Evolutionary conservation across 2,113 vertebrate genomes (phyloP).

Genomic region (Megaleporinus macrocephalus): DNA sequence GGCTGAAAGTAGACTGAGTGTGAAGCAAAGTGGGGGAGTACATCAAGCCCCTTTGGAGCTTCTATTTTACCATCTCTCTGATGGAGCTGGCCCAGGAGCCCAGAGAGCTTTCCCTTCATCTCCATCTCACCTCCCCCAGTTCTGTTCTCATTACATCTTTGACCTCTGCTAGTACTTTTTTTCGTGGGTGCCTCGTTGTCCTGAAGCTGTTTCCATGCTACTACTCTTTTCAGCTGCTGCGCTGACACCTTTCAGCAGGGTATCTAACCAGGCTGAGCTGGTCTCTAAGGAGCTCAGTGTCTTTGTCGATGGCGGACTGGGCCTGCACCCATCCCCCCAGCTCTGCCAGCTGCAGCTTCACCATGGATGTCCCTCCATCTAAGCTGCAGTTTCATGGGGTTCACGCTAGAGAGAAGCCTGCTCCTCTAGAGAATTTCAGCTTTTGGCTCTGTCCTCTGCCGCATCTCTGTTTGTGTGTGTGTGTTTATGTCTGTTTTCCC

Average conservation of each 20-base stretch:
- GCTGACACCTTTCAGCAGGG: conserved; percentile 29
- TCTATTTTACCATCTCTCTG: conserved; percentile 14
- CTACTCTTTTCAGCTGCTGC: not conserved
- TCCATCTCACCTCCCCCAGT: conserved; percentile 32
- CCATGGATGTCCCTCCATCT: conserved; percentile 10
- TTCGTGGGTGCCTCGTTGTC: conserved; percentile 19
- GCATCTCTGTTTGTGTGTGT: not conserved
- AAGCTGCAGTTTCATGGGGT: conserved; percentile 9
- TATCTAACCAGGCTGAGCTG: conserved; percentile 29
- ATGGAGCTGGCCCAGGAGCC: conserved; percentile 4
- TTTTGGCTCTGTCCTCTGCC: conserved; percentile 5
- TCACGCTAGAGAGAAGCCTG: conserved; percentile 3
- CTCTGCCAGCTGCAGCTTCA: not conserved
- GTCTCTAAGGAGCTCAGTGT: conserved; percentile 30
- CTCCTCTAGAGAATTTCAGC: not conserved
- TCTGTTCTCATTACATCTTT: conserved; percentile 46
- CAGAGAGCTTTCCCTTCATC: conserved; percentile 16
- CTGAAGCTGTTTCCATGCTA: conserved; percentile 29
- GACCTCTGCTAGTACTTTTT: conserved; percentile 40
- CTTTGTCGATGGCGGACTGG: conserved; percentile 22
- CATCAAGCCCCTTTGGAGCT: not conserved
- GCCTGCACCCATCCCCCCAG: not conserved
- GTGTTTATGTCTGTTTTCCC: not conserved
- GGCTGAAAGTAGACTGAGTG: not conserved
- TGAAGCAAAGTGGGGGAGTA: not conserved